These are phyloP conservation scores for Zophobas atratus DNA, from an alignment of 1,140 invertebrate genomes.

Conservation along the genomic window DNA sequence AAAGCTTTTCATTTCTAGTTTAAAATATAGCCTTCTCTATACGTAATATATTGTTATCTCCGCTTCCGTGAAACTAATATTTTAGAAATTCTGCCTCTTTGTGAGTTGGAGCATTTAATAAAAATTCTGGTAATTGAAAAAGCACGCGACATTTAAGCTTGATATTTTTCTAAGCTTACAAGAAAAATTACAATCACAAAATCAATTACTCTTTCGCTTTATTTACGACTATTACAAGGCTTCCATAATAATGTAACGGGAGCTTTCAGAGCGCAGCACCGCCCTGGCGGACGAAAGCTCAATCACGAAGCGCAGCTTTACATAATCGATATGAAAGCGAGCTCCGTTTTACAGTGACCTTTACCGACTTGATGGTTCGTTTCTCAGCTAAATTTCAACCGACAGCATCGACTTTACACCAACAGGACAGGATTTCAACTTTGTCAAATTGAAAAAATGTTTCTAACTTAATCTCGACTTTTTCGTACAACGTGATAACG, in stretches of 20 bases:
- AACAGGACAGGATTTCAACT: not conserved
- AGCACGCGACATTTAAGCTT: conserved; percentile 52
- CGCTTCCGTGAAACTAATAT: conserved; percentile 44
- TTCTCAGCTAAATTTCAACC: conserved; percentile 31
- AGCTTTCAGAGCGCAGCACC: conserved; percentile 38
- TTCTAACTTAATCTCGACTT: not conserved
- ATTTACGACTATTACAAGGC: conserved; percentile 56
- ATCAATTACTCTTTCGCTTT: conserved; percentile 58
- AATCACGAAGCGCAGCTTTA: conserved; percentile 37
- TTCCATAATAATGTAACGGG: conserved; percentile 55
- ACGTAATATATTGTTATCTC: conserved; percentile 43
- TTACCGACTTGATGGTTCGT: conserved; percentile 28
- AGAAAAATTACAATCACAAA: conserved; percentile 58
- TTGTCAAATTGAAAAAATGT: conserved; percentile 26
- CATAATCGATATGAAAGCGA: conserved; percentile 55
- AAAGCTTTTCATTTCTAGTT: conserved; percentile 47
- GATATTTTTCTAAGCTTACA: conserved; percentile 46
- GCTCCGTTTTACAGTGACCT: conserved; percentile 30
- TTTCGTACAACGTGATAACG: conserved; percentile 30
- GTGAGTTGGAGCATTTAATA: conserved; percentile 42
- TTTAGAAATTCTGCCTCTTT: conserved; percentile 46
- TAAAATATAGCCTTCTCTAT: conserved; percentile 45
- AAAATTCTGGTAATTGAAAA: conserved; percentile 49
- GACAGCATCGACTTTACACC: not conserved
- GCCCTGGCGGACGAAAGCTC: conserved; percentile 53